Evolutionary conservation across 1,140 invertebrate genomes (phyloP), one percentile per base, ranked within the genome.

Genomic region (Dendrolimus punctatus): DNA sequence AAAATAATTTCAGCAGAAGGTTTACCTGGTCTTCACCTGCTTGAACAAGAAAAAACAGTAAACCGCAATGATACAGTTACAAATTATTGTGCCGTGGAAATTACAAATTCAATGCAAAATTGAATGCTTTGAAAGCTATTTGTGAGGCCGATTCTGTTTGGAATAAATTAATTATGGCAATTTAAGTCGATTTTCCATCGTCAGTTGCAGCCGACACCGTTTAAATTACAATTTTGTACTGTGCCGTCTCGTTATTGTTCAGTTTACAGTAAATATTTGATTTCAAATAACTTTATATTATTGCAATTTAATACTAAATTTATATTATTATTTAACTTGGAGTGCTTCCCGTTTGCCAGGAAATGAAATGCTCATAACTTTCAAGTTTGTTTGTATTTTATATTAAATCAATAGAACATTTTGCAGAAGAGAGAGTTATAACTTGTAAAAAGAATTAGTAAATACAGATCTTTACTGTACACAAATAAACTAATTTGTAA

Each of bases 61-160:
- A 81, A 74, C 57, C 64, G 61, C 68, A 71, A 63, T 66, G 53
- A 54, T 76, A 83, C 82, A 78, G 80, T 84, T 85, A 83, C 66
- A 80, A 82, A 80, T 81, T 83, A 83, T 77, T 83, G 77, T 85
- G 80, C 80, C 82, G 82, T 83, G 74, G 66, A 83, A 83, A 85
- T 85, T 74, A 80, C 69, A 70, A 79, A 81, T 79, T 83, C 75
- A 80, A 80, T 83, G 77, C 77, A 77, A 80, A 81, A 83, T 83
- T 80, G 67, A 75, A 76, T 81, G 74, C 67, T 73, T 76, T 64
- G 67, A 73, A 70, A 62, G 60, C 72, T 64, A 59, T 72, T 71
- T 73, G 78, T 76, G 71, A 57, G 73, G 73, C 64, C 70, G 68
- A 76, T 76, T 83, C 53, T 80, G 64, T 82, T 83, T 80, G 73